phyloP scores from a whole-genome alignment of 2,113 vertebrate species.

The Drymodes brunneopygia region DNA sequence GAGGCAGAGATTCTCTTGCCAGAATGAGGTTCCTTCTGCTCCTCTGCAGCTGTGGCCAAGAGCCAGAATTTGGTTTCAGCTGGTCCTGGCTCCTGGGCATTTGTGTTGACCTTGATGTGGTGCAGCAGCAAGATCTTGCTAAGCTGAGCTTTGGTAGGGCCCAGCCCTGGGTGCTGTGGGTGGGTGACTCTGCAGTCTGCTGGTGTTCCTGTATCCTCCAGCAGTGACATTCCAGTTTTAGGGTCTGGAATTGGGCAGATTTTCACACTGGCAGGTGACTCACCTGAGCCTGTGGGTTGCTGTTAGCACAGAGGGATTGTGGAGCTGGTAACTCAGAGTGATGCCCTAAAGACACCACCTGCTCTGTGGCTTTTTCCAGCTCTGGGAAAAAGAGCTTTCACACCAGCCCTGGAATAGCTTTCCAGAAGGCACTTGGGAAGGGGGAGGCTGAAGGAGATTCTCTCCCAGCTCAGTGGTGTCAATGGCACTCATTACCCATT shows the following conservation, averaged over 20 bases:
- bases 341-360: neutral
- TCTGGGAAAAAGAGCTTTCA: neutral
- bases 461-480: neutral
- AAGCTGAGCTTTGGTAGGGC: neutral
- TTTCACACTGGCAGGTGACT: neutral
- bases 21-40: neutral
- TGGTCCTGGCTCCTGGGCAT: neutral
- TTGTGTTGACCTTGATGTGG: neutral
- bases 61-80: neutral
- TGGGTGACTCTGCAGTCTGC: neutral
- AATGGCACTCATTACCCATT: neutral
- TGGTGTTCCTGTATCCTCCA: neutral
- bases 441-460: neutral
- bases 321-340: neutral
- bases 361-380: neutral
- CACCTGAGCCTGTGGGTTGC: neutral
- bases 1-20: neutral
- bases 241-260: neutral
- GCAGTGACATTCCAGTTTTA: neutral
- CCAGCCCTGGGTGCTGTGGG: neutral
- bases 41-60: neutral
- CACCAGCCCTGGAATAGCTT: neutral
- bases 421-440: neutral
- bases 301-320: accelerated
- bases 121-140: neutral